phyloP scores from a whole-genome alignment of 2,888 invertebrate genomes.

The Tortricodes alternella region DNA sequence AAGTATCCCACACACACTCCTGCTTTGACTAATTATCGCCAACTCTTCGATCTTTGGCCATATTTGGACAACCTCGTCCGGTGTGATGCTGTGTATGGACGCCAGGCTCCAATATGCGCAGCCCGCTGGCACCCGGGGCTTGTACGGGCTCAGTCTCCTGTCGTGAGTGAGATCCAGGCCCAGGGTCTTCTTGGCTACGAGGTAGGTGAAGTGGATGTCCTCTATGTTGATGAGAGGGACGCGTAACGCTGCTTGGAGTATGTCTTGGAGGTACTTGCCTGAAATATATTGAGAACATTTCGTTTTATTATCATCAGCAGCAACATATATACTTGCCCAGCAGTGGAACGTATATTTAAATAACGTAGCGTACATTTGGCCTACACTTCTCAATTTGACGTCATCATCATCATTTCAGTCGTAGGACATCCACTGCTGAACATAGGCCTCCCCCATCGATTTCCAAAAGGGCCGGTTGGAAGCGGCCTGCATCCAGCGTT shows the following conservation, averaged over 20 bases:
- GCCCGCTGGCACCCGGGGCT: conserved; percentile 44
- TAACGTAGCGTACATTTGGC: too few species aligned
- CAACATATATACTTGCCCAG: background rate
- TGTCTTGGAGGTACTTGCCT: conserved; percentile 57
- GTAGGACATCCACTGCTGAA: too few species aligned
- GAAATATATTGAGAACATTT: conserved; percentile 35
- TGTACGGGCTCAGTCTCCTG: conserved; percentile 72
- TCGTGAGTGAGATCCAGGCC: conserved; percentile 81
- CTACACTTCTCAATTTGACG: too few species aligned
- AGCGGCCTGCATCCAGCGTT: too few species aligned
- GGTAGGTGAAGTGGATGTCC: conserved; percentile 88
- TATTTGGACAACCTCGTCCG: conserved; percentile 45
- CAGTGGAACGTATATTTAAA: too few species aligned
- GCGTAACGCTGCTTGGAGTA: conserved; percentile 78
- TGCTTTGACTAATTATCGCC: conserved; percentile 28
- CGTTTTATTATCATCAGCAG: background rate
- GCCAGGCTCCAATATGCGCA: conserved; percentile 60
- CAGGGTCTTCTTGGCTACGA: conserved; percentile 82
- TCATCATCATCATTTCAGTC: too few species aligned
- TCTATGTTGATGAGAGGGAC: conserved; percentile 86
- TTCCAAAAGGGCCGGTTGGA: too few species aligned
- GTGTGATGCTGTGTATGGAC: conserved; percentile 51
- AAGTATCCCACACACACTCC: conserved; percentile 43
- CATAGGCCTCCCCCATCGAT: too few species aligned
- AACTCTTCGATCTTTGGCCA: conserved; percentile 48